Conservation (phyloP, 2,113 vertebrate species). For the Holacanthus passer region DNA sequence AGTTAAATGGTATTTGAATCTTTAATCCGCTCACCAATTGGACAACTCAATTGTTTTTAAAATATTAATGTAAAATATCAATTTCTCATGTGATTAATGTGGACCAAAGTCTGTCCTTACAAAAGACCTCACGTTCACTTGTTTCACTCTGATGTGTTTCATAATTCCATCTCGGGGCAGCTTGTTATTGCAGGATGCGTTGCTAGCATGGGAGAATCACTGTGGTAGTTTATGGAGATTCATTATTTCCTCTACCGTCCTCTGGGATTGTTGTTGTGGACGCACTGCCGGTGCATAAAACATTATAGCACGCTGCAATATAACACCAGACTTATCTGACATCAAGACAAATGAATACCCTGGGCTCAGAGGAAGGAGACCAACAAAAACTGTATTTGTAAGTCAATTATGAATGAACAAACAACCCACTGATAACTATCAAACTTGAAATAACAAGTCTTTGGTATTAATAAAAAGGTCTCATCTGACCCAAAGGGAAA, state of each 20-base stretch:
- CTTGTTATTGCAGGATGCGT: constrained; percentile 32
- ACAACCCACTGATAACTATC: constrained; percentile 8
- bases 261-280: constrained; percentile 38
- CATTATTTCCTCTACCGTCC: constrained; percentile 39
- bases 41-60: not conserved
- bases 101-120: not conserved
- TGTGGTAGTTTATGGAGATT: constrained; percentile 26
- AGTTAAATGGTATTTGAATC: not conserved
- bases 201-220: constrained; percentile 34
- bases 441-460: constrained; percentile 26
- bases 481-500: constrained; percentile 57
- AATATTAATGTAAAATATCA: not conserved
- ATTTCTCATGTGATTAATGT: not conserved
- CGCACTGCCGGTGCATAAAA: not conserved
- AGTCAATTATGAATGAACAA: constrained; percentile 28
- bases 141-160: constrained; percentile 24
- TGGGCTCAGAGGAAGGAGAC: not conserved
- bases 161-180: constrained; percentile 26
- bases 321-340: not conserved
- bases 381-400: constrained; percentile 24
- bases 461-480: constrained; percentile 28
- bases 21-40: not conserved
- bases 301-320: not conserved
- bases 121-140: not conserved
- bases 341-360: constrained; percentile 8